phyloP scores from a whole-genome alignment of 2,888 invertebrate genomes.

The Baronia brevicornis region DNA sequence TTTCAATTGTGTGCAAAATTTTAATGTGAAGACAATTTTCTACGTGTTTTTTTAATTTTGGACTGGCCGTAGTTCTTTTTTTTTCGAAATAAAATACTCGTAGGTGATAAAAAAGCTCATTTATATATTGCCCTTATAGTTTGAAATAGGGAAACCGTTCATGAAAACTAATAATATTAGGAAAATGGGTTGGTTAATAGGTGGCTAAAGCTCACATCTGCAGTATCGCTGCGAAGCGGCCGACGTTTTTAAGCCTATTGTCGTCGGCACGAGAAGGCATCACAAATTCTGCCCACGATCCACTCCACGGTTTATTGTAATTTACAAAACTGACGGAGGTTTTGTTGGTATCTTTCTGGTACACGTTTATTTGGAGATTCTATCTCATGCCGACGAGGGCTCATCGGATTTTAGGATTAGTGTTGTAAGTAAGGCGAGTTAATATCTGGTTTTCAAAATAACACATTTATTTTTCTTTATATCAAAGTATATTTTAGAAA shows the following conservation, averaged over 20 bases:
- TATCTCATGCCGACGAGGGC: slow-evolving; percentile 27
- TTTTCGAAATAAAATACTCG: neutral
- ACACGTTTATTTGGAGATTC: slow-evolving; percentile 53
- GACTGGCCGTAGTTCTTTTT: no score
- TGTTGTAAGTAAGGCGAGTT: slow-evolving; percentile 22
- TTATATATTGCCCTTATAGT: slow-evolving; percentile 7
- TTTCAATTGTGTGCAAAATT: no score
- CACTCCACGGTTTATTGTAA: slow-evolving; percentile 67
- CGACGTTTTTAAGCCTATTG: slow-evolving; percentile 54
- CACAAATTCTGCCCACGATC: slow-evolving; percentile 63
- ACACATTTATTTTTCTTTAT: no score
- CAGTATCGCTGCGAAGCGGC: slow-evolving; percentile 33
- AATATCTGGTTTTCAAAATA: slow-evolving; percentile 15
- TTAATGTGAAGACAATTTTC: no score
- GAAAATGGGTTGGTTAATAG: slow-evolving; percentile 48
- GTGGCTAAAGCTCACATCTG: slow-evolving; percentile 43
- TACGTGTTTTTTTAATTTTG: no score
- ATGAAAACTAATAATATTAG: slow-evolving; percentile 30
- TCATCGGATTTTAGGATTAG: slow-evolving; percentile 30
- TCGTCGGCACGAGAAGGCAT: slow-evolving; percentile 49
- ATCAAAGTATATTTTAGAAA: no score
- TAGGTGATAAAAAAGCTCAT: slow-evolving; percentile 9
- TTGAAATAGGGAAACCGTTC: slow-evolving; percentile 19
- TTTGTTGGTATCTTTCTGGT: slow-evolving; percentile 53
- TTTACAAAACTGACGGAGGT: slow-evolving; percentile 69